Evolutionary conservation across 2,113 vertebrate genomes (phyloP), one percentile per base, ranked within the genome.

Genomic region (Thunnus thynnus): DNA sequence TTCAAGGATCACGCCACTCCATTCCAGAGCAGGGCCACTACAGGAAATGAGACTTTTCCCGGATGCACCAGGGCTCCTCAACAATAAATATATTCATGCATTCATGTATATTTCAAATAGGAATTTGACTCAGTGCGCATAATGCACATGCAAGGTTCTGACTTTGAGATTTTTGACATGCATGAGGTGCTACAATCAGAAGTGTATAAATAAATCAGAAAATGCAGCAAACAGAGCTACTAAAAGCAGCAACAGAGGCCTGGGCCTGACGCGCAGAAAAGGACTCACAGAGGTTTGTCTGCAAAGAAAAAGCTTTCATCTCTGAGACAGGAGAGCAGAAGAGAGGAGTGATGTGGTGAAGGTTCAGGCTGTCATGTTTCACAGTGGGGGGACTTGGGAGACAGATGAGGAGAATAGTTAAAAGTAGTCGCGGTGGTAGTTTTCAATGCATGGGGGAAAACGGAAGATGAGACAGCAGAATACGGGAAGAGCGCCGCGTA

Each of bases 201-300:
- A 46, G 84, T 75, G 87, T 85, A 93, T 93, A 88, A 94, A 93
- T 91, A 92, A 89, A 94, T 90, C 89, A 91, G 83, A 86, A 88
- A 88, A 82, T 51, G 82, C 90, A 79, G 86, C 75, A 91, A 90
- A 90, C 85, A 75, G 76, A 89, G 88, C 60, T 67, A 46, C 88
- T 80, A 87, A 90, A 89, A 88, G 83, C 80, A 60, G 89, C 58
- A 80, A 81, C 87, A 69, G 56, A 32, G 72, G 80, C 84, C 48
- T 6, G 65, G 63, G 67, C 76, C 76, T 4, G 4, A 66, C 2
- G 3, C 5, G 0, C 20, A 50, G 41, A 78, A 57, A 70, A 82
- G 76, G 83, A 71, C 76, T 87, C 61, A 5, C 71, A 50, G 83
- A 88, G 78, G 78, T 86, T 71, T 41, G 78, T 90, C 87, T 91